Evolutionary conservation across 92 coral and sea anemone genomes (phyloP), one percentile per base, ranked within the genome.

Genomic region (Ricordea florida): DNA sequence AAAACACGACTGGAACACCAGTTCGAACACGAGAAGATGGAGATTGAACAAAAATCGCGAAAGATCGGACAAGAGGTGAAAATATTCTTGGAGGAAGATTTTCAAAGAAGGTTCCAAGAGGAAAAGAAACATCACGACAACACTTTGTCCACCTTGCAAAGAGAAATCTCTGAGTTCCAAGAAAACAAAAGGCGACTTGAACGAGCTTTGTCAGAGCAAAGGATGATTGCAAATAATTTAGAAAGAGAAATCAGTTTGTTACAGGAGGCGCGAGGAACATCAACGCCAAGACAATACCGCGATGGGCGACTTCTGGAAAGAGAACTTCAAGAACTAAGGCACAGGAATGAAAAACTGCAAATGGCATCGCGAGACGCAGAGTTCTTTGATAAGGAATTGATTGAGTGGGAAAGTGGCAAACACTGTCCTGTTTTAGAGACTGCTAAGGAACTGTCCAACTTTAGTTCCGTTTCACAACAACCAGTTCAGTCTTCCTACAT

Each of bases 301-400:
- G 64, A 69, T 17, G 51, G 15, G 28, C 26, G 76, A n/a, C 51
- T 69, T 53, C 58, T 69, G 27, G 82, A 82, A 16, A 62, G 32
- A 13, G 59, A 82, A 32, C 78, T 82, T 41, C 81, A 46, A 29
- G 69, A 74, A 38, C 18, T 82, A 14, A 35, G 64, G 34, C 48
- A 43, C 15, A 42, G 55, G 18, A 64, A 72, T 32, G 87, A 73
- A 30, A 65, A 73, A 30, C 22, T 65, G 17, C 30, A 34, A 46
- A 64, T 69, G 31, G 76, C 76, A 2, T 51, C 64, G 42, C 51
- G 55, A 20, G 76, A 69, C 21, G 76, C 65, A 2, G 63, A 52
- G 62, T 69, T 52, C 31, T 69, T 34, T 40, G 55, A 52, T 40
- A 69, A 23, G 10, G 76, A 69, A 14, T 24, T 69, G 3, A 10